Percentiles rank a stretch among this genome's conserved stretches.
phyloP scores from a whole-genome alignment of 2,888 invertebrate species.

The Hedya salicella region DNA sequence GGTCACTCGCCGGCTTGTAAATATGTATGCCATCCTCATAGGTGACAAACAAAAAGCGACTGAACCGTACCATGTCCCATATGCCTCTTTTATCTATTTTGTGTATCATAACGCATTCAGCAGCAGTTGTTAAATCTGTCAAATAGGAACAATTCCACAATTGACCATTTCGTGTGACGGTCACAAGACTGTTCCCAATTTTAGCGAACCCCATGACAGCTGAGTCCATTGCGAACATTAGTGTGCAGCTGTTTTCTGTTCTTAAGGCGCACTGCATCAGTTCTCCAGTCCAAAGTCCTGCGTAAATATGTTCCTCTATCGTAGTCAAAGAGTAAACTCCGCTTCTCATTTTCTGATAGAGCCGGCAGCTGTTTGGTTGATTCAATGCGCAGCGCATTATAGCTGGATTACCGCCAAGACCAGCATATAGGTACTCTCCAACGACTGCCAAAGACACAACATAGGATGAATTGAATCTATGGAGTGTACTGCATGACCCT shows the following conservation, averaged over 20 bases:
- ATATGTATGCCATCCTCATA: neutral
- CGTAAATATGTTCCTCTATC: neutral
- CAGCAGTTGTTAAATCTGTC: neutral
- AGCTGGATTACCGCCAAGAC: neutral
- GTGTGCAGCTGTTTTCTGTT: neutral
- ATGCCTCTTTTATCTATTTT: too few species aligned
- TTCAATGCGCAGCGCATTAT: neutral
- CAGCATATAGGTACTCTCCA: neutral
- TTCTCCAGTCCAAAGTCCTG: neutral
- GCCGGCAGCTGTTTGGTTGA: neutral
- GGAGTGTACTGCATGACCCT: neutral
- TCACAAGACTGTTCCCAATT: neutral
- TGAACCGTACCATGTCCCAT: neutral
- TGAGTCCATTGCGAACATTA: neutral
- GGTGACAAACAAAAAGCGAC: neutral
- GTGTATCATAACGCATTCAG: too few species aligned
- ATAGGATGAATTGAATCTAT: neutral
- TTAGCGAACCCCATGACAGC: neutral
- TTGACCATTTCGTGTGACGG: neutral
- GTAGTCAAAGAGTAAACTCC: neutral
- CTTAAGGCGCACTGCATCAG: neutral
- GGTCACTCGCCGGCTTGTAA: neutral
- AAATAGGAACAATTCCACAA: neutral
- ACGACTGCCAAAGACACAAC: neutral
- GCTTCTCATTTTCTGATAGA: neutral